A percentile compares a stretch with the other conserved stretches of the same genome.
Evolutionary conservation across 2,888 invertebrate genomes (phyloP).

Genomic region (Trissolcus japonicus): DNA sequence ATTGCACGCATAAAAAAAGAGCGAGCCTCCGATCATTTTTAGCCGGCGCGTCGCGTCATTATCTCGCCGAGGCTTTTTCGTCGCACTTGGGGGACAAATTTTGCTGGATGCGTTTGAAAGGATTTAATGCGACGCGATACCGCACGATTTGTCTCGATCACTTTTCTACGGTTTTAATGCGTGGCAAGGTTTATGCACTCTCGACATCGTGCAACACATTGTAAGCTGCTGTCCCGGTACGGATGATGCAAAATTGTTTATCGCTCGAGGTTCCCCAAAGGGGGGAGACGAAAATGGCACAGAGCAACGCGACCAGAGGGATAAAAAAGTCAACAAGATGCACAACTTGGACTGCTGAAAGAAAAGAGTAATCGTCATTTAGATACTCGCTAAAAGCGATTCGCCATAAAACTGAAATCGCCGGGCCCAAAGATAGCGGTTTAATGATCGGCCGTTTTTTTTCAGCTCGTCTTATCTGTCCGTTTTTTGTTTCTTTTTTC

Average conservation of each 20-base stretch:
- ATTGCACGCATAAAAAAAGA: conserved; percentile 21
- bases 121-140: conserved; percentile 42
- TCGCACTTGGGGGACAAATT: conserved; percentile 43
- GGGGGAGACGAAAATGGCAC: neutral
- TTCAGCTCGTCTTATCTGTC: neutral
- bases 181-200: conserved; percentile 45
- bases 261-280: neutral
- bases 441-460: conserved; percentile 62
- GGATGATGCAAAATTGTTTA: conserved; percentile 40
- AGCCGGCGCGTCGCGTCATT: conserved; percentile 9
- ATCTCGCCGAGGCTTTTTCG: conserved; percentile 33
- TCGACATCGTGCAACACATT: conserved; percentile 24
- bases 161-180: conserved; percentile 41
- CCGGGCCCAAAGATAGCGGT: conserved; percentile 64
- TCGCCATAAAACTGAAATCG: conserved; percentile 71
- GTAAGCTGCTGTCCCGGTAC: conserved; percentile 14
- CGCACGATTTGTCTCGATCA: conserved; percentile 44
- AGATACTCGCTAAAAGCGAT: conserved; percentile 74
- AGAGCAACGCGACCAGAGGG: conserved; percentile 47
- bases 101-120: conserved; percentile 17
- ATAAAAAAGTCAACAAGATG: conserved; percentile 55
- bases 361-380: conserved; percentile 68
- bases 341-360: conserved; percentile 19
- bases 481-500: neutral
- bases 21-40: conserved; percentile 13